phyloP scores from a whole-genome alignment of 2,113 vertebrate species.

The Apus apus region DNA sequence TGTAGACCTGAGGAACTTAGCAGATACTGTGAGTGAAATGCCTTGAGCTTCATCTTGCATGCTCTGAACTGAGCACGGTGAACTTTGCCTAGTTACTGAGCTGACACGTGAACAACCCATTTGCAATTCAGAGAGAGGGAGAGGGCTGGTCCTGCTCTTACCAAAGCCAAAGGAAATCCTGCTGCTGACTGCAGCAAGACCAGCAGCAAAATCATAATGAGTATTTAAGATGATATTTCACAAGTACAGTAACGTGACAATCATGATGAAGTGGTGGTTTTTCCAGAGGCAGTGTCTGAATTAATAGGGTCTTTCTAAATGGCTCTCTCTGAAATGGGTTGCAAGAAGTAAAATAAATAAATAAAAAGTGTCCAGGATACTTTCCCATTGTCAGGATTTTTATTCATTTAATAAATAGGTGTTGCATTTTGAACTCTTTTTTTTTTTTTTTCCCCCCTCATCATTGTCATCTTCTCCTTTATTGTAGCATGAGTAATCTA shows the following conservation, averaged over 20 bases:
- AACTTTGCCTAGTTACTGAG: conserved; percentile 28
- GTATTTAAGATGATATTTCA: conserved; percentile 19
- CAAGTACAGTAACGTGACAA: conserved; percentile 28
- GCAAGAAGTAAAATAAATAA: not conserved
- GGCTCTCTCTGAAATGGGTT: not conserved
- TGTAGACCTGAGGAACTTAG: conserved; percentile 26
- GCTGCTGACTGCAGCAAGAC: conserved; percentile 41
- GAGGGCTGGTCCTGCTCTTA: not conserved
- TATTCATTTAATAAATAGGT: conserved; percentile 52
- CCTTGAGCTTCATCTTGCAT: conserved; percentile 7
- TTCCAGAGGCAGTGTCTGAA: conserved; percentile 22
- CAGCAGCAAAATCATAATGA: conserved; percentile 25
- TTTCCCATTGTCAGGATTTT: not conserved
- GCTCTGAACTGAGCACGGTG: conserved; percentile 7
- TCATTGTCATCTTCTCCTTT: conserved; percentile 44
- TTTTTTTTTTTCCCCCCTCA: not conserved
- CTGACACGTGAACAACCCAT: conserved; percentile 51
- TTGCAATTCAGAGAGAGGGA: not conserved
- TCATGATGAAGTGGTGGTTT: conserved; percentile 29
- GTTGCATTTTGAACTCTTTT: conserved; percentile 29
- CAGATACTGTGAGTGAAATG: conserved; percentile 36
- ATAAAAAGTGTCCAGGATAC: not conserved
- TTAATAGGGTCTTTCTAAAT: conserved; percentile 23
- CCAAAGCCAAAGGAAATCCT: conserved; percentile 44
- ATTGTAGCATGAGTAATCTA: conserved; percentile 72